Percentiles rank a stretch among this genome's conserved stretches.
Evolutionary conservation across 2,888 invertebrate species (phyloP).

Genomic region (Nemotelus pantherinus): DNA sequence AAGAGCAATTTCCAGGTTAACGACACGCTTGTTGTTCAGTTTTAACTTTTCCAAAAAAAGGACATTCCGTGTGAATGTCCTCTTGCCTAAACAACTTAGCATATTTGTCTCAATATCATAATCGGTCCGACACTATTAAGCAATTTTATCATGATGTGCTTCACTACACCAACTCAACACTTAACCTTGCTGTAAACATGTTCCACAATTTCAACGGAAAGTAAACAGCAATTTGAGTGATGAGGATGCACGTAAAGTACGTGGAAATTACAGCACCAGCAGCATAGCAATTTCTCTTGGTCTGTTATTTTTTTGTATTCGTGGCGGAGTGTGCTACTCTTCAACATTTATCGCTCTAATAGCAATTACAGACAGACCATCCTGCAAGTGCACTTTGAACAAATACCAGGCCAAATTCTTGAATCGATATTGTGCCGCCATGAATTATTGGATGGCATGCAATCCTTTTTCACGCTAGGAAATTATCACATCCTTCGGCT

Average conservation of each 20-base stretch:
- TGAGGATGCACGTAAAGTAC: background rate
- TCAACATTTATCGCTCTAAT: background rate
- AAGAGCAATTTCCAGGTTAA: no score
- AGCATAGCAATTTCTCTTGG: slow-evolving; percentile 12
- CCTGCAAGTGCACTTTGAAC: slow-evolving; percentile 29
- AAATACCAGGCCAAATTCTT: slow-evolving; percentile 41
- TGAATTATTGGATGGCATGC: slow-evolving; percentile 45
- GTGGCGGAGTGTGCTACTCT: background rate
- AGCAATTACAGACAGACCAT: slow-evolving; percentile 10
- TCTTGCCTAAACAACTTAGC: background rate
- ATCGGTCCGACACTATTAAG: slow-evolving; percentile 36
- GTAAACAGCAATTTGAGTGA: slow-evolving; percentile 12
- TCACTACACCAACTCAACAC: background rate
- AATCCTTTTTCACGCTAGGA: slow-evolving; percentile 45
- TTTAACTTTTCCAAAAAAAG: no score
- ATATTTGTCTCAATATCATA: slow-evolving; percentile 19
- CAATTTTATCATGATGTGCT: slow-evolving; percentile 30
- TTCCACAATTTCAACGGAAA: background rate
- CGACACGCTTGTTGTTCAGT: no score
- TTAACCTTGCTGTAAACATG: background rate
- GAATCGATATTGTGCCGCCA: slow-evolving; percentile 33
- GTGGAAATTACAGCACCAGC: slow-evolving; percentile 21
- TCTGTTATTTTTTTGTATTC: background rate
- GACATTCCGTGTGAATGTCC: no score
- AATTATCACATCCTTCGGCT: slow-evolving; percentile 46